Conservation (phyloP, 2,888 invertebrate genomes). For the Ornithoptera alexandrae region DNA sequence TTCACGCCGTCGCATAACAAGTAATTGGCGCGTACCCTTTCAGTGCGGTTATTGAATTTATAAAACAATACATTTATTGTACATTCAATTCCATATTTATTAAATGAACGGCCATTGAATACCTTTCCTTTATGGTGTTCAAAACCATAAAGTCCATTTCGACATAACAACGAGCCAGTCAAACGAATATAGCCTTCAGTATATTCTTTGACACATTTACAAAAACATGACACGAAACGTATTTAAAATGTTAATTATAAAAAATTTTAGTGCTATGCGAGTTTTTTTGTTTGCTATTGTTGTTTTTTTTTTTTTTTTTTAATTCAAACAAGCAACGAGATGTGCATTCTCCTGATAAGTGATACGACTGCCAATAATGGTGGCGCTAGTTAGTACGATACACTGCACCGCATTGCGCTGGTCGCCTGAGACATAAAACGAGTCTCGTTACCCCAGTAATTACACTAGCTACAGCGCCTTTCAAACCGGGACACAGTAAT, state of each 20-base stretch:
- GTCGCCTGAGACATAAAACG: too few species aligned
- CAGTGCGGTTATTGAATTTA: conserved; percentile 19
- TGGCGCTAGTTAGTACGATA: too few species aligned
- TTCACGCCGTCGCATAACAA: not conserved
- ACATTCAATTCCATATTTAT: conserved; percentile 24
- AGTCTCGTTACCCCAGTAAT: too few species aligned
- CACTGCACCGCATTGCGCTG: too few species aligned
- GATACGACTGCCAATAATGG: too few species aligned
- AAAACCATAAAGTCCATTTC: conserved; percentile 2
- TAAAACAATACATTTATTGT: conserved; percentile 16
- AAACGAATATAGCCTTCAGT: too few species aligned
- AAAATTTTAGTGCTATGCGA: not conserved
- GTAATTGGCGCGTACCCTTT: conserved; percentile 18
- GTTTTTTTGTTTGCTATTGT: not conserved
- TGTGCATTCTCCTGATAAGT: too few species aligned
- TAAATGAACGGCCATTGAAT: not conserved
- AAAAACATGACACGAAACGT: conserved; percentile 20
- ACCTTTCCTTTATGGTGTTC: not conserved
- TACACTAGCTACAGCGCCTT: too few species aligned
- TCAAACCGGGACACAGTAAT: too few species aligned
- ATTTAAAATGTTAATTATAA: conserved; percentile 15
- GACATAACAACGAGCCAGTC: not conserved
- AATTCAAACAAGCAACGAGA: too few species aligned
- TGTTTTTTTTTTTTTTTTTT: too few species aligned
- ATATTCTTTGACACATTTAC: conserved; percentile 1